Evolutionary conservation across 1,140 invertebrate genomes (phyloP).

Genomic region (Trichonephila clavata): DNA sequence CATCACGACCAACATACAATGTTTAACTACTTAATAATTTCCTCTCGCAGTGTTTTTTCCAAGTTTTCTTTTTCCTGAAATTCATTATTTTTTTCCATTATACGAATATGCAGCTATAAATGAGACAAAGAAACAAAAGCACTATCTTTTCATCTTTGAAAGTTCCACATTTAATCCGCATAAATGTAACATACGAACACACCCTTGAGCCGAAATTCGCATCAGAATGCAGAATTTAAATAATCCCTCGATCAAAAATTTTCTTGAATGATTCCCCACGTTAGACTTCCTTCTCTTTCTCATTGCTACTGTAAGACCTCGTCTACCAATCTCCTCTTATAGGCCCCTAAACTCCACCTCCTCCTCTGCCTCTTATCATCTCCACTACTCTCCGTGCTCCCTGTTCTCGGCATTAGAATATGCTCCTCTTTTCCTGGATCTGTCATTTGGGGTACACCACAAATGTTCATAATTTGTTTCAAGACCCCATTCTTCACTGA

Average conservation of each 20-base stretch:
- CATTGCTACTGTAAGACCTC: not conserved
- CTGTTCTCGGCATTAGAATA: conserved; percentile 41
- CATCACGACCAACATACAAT: no score
- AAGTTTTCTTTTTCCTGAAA: not conserved
- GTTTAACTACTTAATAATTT: no score
- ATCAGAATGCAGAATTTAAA: conserved; percentile 31
- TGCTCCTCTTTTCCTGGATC: conserved; percentile 49
- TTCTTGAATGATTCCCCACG: conserved; percentile 54
- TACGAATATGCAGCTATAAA: not conserved
- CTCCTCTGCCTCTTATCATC: conserved; percentile 73
- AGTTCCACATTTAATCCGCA: not conserved
- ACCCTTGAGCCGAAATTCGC: not conserved
- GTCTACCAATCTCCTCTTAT: not conserved
- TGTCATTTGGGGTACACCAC: conserved; percentile 20
- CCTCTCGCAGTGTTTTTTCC: no score
- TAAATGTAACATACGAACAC: not conserved
- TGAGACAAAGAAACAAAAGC: not conserved
- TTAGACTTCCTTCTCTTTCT: conserved; percentile 36
- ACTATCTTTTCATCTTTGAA: not conserved
- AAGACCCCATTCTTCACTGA: not conserved
- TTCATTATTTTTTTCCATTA: not conserved
- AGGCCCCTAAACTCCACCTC: conserved; percentile 53
- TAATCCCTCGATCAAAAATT: conserved; percentile 55
- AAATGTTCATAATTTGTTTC: not conserved
- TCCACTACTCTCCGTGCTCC: conserved; percentile 52